Evolutionary conservation across 2,888 invertebrate genomes (phyloP), one percentile per base, ranked within the genome.

Genomic region (Tromatobia lineatoria): DNA sequence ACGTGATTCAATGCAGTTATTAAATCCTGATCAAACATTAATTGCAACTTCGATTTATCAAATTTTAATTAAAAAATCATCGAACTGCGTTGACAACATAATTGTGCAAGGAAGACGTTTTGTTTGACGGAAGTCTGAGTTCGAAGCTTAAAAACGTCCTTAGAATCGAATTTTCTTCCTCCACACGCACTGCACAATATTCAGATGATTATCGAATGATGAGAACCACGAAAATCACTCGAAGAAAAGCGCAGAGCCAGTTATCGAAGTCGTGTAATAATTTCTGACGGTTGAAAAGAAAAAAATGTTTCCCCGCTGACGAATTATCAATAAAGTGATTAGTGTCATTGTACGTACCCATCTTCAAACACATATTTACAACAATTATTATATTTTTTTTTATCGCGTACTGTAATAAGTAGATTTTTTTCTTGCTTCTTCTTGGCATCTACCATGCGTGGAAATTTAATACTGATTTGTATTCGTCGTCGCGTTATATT

Each of bases 381-480:
- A 57, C 61, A 59, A 54, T 71, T 64, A 64, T 29, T 45, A 45
- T 64, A 75, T 34, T 69, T 67, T 64, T 79, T n/a, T 69, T 67
- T 74, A 57, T 75, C 66, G 57, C 79, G 78, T 70, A 57, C 52
- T 23, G 50, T 64, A 29, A 13, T 64, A 42, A 13, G 50, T 79
- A 64, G 66, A 80, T 29, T 11, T 52, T 80, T n/a, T 64, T 47
- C 45, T 47, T 74, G 59, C 47, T 59, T 25, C 47, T 50, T 80
- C 74, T 57, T 57, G n/a, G 38, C 59, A 54, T 83, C 25, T 70
- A 70, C 25, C 64, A 50, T 79, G 75, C 59, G 71, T 77, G 69
- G 59, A 76, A 76, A 80, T 70, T 47, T 83, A 85, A 86, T 85
- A 86, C 85, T 85, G 85, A 78, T 81, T 78, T 70, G 70, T 81